A percentile compares a stretch with the other conserved stretches of the same genome.
Evolutionary conservation across 2,888 invertebrate genomes (phyloP).

Genomic region (Epirrhoe alternata): DNA sequence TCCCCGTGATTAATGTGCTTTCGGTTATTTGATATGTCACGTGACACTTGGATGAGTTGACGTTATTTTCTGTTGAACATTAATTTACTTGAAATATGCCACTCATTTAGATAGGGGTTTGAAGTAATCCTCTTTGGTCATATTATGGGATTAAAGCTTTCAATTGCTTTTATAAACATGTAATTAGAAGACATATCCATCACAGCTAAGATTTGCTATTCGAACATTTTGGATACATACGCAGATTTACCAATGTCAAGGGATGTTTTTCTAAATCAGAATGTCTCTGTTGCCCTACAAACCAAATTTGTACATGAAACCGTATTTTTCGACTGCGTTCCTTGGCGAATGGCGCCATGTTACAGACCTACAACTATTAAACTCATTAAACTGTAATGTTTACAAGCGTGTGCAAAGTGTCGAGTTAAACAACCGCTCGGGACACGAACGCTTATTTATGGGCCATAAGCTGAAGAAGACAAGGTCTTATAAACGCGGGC

Average conservation of each 20-base stretch:
- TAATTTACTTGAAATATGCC: neutral
- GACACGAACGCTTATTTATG: slow-evolving; percentile 23
- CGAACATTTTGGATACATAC: too few species aligned
- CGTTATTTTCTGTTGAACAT: slow-evolving; percentile 14
- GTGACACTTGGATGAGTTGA: slow-evolving; percentile 30
- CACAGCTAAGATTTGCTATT: too few species aligned
- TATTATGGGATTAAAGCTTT: neutral
- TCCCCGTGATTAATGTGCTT: slow-evolving; percentile 55
- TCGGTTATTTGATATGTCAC: slow-evolving; percentile 48
- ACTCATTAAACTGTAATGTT: slow-evolving; percentile 22
- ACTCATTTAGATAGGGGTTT: too few species aligned
- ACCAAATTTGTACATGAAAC: neutral
- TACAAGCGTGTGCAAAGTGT: slow-evolving; percentile 24
- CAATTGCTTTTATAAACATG: too few species aligned
- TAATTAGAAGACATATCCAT: too few species aligned
- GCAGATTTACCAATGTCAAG: too few species aligned
- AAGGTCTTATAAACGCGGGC: slow-evolving; percentile 31
- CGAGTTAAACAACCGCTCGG: slow-evolving; percentile 23
- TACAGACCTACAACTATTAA: slow-evolving; percentile 6
- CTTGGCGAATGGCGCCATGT: neutral
- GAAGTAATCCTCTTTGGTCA: too few species aligned
- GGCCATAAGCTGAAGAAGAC: slow-evolving; percentile 30
- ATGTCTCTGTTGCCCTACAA: neutral
- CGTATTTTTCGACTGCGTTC: neutral
- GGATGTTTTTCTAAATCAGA: too few species aligned